Base-by-base conservation (phyloP, 2,888 invertebrate species). In the Apocheima hispidaria region DNA sequence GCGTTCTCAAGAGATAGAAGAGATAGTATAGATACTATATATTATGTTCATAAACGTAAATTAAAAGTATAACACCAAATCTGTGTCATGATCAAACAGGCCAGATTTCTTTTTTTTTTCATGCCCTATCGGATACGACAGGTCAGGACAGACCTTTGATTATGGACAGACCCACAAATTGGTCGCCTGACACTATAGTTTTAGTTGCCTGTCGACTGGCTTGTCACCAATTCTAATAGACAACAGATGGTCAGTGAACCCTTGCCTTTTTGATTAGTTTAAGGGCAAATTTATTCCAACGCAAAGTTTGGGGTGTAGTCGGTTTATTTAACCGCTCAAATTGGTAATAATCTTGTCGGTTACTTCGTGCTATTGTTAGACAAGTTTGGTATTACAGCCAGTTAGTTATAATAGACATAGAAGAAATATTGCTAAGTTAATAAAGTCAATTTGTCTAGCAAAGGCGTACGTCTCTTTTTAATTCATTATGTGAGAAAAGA, bases 291-390 rank as follows among this genome's bases (percentile, higher is more conserved):
- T n/a, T 43, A 57, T 58, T 51, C 36, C 20, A 26, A 35, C 30
- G 30, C 50, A 51, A 58, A 58, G 28, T 57, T 57, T 14, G 38
- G 38, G 38, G 26, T 30, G 38, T 57, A 43, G 51, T 58, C 10
- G 23, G 26, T 43, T 51, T 44, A 50, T 43, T 41, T 38, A 26
- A 26, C 43, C 30, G 38, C 36, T 16, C 3, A 20, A 51, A 51
- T 40, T 21, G 18, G 20, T 57, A 50, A 57, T 57, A 35, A 57
- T 57, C 43, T 50, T 35, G 9, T 7, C 18, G 28, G 43, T 50
- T 57, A 50, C 23, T 50, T 57, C 10, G 18, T n/a, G 48, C 23
- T 35, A 55, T 48, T 48, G 55, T 48, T 55, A 21, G 46, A 44
- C 36, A 55, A 23, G 35, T 46, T 26, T 33, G 7, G 16, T 46